phyloP scores from a whole-genome alignment of 2,888 invertebrate species.

The Abrostola triplasia region DNA sequence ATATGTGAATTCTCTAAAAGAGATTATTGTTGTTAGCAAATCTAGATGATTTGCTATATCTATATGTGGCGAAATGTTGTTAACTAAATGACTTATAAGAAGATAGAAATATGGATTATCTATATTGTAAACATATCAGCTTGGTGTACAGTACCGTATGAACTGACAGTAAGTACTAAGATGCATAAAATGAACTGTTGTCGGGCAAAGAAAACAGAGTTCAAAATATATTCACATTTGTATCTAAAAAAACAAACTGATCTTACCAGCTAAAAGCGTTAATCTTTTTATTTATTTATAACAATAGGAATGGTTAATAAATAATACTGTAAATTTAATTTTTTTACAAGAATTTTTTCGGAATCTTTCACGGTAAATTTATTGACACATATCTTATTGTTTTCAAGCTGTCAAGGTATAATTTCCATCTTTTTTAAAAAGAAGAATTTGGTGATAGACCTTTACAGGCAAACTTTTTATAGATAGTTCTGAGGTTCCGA shows the following conservation, averaged over 20 bases:
- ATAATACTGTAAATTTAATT: slow-evolving; percentile 22
- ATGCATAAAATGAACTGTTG: not conserved
- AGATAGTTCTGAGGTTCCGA: not conserved
- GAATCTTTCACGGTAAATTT: slow-evolving; percentile 26
- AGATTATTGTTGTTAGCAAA: too few relatives aligned
- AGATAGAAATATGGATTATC: too few relatives aligned
- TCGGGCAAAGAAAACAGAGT: too few relatives aligned
- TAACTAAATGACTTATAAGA: too few relatives aligned
- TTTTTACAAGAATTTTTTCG: slow-evolving; percentile 35
- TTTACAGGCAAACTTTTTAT: not conserved
- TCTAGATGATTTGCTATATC: too few relatives aligned
- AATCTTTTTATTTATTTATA: not conserved
- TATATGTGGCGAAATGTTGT: too few relatives aligned
- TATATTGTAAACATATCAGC: too few relatives aligned
- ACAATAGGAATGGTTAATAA: slow-evolving; percentile 9
- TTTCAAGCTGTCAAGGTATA: slow-evolving; percentile 32
- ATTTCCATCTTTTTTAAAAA: slow-evolving; percentile 19
- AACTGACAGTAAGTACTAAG: not conserved
- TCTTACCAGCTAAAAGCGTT: slow-evolving; percentile 1
- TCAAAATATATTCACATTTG: not conserved
- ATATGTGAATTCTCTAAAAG: too few relatives aligned
- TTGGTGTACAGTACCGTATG: not conserved
- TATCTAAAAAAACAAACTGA: not conserved
- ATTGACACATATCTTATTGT: slow-evolving; percentile 27
- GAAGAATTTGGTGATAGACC: slow-evolving; percentile 19